Evolutionary conservation across 1,140 invertebrate species (phyloP).

Genomic region (Patella vulgata): DNA sequence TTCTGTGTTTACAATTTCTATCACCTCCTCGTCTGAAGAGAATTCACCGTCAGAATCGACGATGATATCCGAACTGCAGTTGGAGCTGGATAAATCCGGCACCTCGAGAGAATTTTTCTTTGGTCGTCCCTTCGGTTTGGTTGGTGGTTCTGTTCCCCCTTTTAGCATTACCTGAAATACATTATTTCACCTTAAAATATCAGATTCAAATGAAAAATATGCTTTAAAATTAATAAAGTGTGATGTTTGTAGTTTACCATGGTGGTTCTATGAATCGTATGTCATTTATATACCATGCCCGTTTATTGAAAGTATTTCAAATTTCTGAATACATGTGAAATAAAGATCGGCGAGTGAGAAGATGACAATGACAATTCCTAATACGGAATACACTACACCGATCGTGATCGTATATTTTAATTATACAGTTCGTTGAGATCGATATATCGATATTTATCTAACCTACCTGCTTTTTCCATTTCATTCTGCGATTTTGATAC

Average conservation of each 20-base stretch:
- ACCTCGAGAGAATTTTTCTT: conserved; percentile 52
- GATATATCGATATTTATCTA: background rate
- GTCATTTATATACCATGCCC: background rate
- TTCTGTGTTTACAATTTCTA: too few species aligned
- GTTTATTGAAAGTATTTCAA: too few species aligned
- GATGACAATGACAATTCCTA: too few species aligned
- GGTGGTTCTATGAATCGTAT: background rate
- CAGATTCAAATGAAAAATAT: background rate
- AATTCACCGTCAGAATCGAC: too few species aligned
- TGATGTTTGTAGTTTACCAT: background rate
- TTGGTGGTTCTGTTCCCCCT: conserved; percentile 65
- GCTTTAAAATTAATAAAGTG: background rate
- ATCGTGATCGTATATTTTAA: background rate
- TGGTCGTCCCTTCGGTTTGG: conserved; percentile 68
- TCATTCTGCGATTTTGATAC: conserved; percentile 67
- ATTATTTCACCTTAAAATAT: too few species aligned
- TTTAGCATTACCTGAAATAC: conserved; percentile 62
- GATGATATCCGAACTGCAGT: too few species aligned
- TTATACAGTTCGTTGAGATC: background rate
- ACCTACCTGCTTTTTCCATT: conserved; percentile 66
- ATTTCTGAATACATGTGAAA: too few species aligned
- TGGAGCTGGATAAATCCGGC: background rate
- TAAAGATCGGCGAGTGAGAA: too few species aligned
- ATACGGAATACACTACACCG: background rate
- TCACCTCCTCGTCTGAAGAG: too few species aligned